Base-by-base conservation (phyloP, 2,888 invertebrate species). In the Drosophila paracracens region DNA sequence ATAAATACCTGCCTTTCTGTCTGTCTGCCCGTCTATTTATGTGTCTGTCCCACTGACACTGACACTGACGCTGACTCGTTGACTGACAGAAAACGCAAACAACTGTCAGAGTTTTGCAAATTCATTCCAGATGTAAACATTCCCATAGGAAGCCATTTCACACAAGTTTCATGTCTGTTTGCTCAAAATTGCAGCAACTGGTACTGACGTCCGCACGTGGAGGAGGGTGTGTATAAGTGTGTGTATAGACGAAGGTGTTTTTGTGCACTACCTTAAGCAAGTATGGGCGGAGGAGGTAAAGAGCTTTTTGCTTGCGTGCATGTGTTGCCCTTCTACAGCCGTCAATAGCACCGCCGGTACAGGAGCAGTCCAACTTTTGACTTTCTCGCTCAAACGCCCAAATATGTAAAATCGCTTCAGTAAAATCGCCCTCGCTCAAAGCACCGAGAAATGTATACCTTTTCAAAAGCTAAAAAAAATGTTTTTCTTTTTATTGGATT, bases 101-200 rank as follows among this genome's bases (percentile, higher is more conserved):
- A 87, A 83, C 88, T 85, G 88, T 83, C 84, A 85, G 74, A 80
- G 74, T 71, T 81, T 46, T 78, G 86, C 83, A 84, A 88, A 84
- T 88, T 85, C 84, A 88, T 83, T 85, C 81, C 84, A 85, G 84
- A 82, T 85, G 84, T 85, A 83, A 88, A 85, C 79, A 83, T 88
- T 85, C 84, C 79, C 84, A 88, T 76, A 83, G 84, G 86, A 88
- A 88, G 75, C 80, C 76, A 81, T 83, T 88, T 83, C 76, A 80
- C 76, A 76, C 76, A 88, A 88, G 78, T 85, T 84, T 82, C 81
- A 78, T 85, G 81, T 88, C 76, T 85, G 84, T 88, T 85, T 85
- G 76, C 75, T 71, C 79, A 81, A 82, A 78, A 67, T 81, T 68
- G 79, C 88, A 85, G 59, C 88, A 81, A 84, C 82, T 87, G 88